Percentiles rank a stretch among this genome's conserved stretches.
Evolutionary conservation across 2,888 invertebrate genomes (phyloP).

Genomic region (Acanthacorydalis orientalis): DNA sequence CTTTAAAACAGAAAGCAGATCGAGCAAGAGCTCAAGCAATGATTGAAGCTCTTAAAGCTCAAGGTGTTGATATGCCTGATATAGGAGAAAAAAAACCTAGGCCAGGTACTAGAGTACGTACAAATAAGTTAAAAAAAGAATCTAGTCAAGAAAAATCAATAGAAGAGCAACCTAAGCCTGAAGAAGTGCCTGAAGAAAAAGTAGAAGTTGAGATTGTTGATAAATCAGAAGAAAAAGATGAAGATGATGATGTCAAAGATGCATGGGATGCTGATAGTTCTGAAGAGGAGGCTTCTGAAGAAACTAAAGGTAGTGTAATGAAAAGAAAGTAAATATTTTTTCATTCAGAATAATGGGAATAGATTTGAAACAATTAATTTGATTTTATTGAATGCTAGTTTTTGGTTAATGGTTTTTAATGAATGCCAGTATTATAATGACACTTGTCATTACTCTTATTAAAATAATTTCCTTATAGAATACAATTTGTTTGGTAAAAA

Average conservation of each 20-base stretch:
- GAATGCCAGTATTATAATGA: no score
- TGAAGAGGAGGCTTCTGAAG: constrained; percentile 34
- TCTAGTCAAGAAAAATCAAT: constrained; percentile 34
- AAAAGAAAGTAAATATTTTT: no score
- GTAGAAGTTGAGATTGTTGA: constrained; percentile 19
- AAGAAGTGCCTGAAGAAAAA: constrained; percentile 8
- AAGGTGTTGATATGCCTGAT: constrained; percentile 64
- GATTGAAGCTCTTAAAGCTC: constrained; percentile 75
- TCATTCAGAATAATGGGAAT: no score
- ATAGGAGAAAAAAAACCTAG: constrained; percentile 42
- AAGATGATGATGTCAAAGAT: constrained; percentile 52
- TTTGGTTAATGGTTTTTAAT: no score
- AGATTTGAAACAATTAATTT: no score
- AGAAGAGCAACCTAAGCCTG: constrained; percentile 11
- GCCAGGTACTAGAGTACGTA: constrained; percentile 58
- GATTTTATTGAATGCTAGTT: no score
- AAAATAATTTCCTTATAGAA: no score
- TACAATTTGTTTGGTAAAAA: no score
- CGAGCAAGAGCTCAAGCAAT: constrained; percentile 76
- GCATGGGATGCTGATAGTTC: constrained; percentile 71
- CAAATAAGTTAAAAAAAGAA: constrained; percentile 49
- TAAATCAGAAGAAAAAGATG: constrained; percentile 18
- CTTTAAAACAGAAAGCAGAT: constrained; percentile 86
- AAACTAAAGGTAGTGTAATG: constrained; percentile 18
- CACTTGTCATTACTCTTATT: no score